Conservation (phyloP, 2,797 vertebrate genomes). For the Pampus argenteus region DNA sequence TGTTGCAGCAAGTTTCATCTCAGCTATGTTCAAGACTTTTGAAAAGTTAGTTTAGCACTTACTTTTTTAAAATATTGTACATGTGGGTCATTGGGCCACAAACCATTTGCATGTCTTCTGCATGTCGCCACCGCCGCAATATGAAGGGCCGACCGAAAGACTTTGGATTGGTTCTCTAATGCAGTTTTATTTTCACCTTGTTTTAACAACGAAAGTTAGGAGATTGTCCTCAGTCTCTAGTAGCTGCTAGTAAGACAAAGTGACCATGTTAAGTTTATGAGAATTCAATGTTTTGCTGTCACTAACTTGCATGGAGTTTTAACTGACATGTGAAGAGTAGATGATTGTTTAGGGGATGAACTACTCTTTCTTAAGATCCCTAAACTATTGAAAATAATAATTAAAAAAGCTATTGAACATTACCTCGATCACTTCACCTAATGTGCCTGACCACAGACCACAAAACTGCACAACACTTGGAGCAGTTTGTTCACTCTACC, state of each 20-base stretch:
- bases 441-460: conserved; percentile 23
- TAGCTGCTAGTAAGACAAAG: too few species aligned
- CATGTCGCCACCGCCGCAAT: too few species aligned
- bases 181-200: too few species aligned
- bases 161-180: too few species aligned
- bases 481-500: conserved; percentile 29
- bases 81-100: conserved; percentile 10
- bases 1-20: conserved; percentile 6
- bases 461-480: conserved; percentile 11
- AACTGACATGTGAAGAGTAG: neutral
- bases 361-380: conserved; percentile 39
- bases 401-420: conserved; percentile 32
- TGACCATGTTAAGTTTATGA: conserved; percentile 2
- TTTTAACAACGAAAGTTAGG: too few species aligned
- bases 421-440: conserved; percentile 13
- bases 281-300: neutral
- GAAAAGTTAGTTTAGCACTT: neutral
- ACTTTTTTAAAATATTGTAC: neutral
- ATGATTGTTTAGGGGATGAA: conserved; percentile 27
- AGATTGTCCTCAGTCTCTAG: too few species aligned
- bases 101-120: too few species aligned
- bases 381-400: conserved; percentile 28
- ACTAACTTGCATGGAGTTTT: neutral
- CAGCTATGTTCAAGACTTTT: conserved; percentile 3
- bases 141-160: too few species aligned